Conservation (phyloP, 2,797 vertebrate genomes). For the Carduelis carduelis region DNA sequence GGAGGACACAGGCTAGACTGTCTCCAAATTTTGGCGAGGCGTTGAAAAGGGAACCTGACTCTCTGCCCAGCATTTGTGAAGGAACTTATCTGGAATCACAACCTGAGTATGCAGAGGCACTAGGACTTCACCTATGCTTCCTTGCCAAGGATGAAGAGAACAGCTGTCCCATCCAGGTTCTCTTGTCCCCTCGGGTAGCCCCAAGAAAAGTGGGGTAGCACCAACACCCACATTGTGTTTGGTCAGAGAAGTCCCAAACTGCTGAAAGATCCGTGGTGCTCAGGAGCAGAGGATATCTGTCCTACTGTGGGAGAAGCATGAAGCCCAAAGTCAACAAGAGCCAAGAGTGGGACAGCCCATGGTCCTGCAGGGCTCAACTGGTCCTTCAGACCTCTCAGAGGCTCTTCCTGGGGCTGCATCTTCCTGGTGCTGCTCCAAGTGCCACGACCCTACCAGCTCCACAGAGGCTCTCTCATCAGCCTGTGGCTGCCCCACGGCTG, state of each 20-base stretch:
- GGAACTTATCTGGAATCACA: neutral
- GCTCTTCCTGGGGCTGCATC: neutral
- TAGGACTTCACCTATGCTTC: neutral
- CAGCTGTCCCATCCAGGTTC: neutral
- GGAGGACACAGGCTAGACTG: neutral
- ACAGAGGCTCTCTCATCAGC: neutral
- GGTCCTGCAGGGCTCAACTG: neutral
- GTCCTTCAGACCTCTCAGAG: neutral
- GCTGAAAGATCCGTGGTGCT: neutral
- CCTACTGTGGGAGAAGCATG: neutral
- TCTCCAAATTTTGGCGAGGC: neutral
- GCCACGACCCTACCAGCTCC: neutral
- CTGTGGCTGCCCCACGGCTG: neutral
- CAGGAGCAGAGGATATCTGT: neutral
- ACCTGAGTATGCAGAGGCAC: neutral
- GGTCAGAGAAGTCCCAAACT: neutral
- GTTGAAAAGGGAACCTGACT: neutral
- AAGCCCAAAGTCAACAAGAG: neutral
- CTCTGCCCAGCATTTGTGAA: neutral
- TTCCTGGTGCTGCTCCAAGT: neutral
- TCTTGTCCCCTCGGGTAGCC: neutral
- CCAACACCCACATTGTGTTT: neutral
- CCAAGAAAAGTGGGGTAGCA: neutral
- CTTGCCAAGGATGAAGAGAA: neutral
- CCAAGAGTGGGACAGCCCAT: neutral